These are phyloP conservation scores for Aspidoscelis tigris DNA, from an alignment of 2,113 vertebrate species.

Conservation along the genomic window DNA sequence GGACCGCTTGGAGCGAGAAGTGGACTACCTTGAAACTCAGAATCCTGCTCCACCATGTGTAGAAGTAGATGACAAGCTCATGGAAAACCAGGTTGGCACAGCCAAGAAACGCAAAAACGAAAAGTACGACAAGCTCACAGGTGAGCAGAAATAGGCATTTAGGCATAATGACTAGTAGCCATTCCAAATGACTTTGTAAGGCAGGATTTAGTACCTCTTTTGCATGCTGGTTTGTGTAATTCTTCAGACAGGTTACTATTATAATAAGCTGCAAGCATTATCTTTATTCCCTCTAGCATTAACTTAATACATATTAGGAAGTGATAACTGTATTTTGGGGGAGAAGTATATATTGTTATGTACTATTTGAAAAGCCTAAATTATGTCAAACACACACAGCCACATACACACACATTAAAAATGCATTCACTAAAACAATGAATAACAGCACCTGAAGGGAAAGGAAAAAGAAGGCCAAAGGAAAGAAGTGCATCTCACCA, in stretches of 20 bases:
- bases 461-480: too few relatives aligned
- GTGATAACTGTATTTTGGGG: background rate
- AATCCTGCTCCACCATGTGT: constrained; percentile 87
- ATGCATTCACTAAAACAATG: too few relatives aligned
- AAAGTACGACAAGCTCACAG: constrained; percentile 87
- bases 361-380: background rate
- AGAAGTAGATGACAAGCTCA: constrained; percentile 83
- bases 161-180: background rate
- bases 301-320: background rate
- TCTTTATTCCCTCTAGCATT: background rate
- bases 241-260: background rate
- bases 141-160: constrained; percentile 72
- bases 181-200: background rate
- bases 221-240: background rate
- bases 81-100: constrained; percentile 82
- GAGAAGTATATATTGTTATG: background rate
- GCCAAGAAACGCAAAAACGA: constrained; percentile 83
- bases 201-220: background rate
- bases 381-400: background rate
- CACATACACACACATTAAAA: too few relatives aligned
- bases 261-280: background rate
- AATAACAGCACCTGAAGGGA: too few relatives aligned
- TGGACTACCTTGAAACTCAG: constrained; percentile 89
- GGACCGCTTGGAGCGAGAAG: constrained; percentile 87
- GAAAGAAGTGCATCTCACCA: too few relatives aligned